Evolutionary conservation across 2,113 vertebrate genomes (phyloP).

Genomic region (Poecile atricapillus): DNA sequence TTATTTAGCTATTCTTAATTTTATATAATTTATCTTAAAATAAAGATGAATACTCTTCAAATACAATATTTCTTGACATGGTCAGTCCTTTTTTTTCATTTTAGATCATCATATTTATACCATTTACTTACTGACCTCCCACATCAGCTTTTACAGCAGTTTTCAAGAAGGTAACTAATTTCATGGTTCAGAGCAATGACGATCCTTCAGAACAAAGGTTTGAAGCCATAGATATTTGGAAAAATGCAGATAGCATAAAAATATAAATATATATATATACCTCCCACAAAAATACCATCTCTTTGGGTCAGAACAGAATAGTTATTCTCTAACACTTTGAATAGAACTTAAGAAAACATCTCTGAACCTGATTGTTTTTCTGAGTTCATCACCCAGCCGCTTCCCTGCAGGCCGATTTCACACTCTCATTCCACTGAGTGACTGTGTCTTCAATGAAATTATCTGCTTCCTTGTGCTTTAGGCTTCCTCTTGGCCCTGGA

Average conservation of each 20-base stretch:
- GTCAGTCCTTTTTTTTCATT: background rate
- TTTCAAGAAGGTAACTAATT: conserved; percentile 27
- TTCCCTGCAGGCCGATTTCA: background rate
- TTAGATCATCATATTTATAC: background rate
- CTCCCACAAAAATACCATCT: conserved; percentile 32
- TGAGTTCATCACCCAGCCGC: background rate
- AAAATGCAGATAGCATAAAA: conserved; percentile 14
- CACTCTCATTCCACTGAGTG: background rate
- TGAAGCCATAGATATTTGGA: background rate
- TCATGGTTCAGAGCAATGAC: conserved; percentile 11
- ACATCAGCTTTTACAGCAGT: conserved; percentile 30
- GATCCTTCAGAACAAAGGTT: conserved; percentile 2
- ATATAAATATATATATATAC: background rate
- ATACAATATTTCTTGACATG: conserved; percentile 26
- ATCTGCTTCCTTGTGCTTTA: conserved; percentile 30
- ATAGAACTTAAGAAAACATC: conserved; percentile 16
- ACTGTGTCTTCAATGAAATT: background rate
- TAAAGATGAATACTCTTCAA: conserved; percentile 30
- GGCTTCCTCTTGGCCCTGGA: conserved; percentile 5
- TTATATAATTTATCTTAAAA: conserved; percentile 40
- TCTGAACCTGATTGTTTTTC: conserved; percentile 14
- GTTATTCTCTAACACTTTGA: background rate
- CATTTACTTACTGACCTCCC: background rate
- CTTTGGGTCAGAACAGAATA: background rate
- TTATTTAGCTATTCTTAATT: conserved; percentile 35